These are phyloP conservation scores for Chelon labrosus DNA, from an alignment of 2,797 vertebrate species.

Conservation along the genomic window DNA sequence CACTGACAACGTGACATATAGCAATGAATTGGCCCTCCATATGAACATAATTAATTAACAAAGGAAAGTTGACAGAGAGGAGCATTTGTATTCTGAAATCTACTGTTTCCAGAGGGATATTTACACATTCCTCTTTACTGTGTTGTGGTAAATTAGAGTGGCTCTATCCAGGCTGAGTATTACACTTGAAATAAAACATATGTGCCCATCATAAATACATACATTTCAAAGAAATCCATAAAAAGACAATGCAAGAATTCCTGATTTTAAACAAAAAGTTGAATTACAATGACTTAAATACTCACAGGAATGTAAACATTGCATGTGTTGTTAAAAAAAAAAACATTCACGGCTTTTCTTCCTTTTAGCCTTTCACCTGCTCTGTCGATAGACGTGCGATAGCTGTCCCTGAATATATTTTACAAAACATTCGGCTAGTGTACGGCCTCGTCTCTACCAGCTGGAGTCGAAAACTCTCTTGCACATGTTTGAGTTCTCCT, in stretches of 20 bases:
- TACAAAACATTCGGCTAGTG: constrained; percentile 66
- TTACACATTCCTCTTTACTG: constrained; percentile 52
- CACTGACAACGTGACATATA: constrained; percentile 35
- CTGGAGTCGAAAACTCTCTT: constrained; percentile 87
- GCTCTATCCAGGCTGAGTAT: constrained; percentile 36
- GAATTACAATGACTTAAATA: constrained; percentile 90
- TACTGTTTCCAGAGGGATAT: constrained; percentile 53
- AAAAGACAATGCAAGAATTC: constrained; percentile 63
- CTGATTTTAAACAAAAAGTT: constrained; percentile 67
- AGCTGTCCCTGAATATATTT: constrained; percentile 57
- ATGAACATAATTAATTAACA: constrained; percentile 42
- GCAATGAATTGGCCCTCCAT: constrained; percentile 28
- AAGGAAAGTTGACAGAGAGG: constrained; percentile 34
- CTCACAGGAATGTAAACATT: constrained; percentile 93
- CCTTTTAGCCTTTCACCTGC: constrained; percentile 29
- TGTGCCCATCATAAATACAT: constrained; percentile 78
- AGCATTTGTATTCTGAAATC: constrained; percentile 34
- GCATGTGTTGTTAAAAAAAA: constrained; percentile 70
- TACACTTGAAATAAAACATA: constrained; percentile 56
- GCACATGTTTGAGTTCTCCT: constrained; percentile 98
- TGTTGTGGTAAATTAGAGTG: constrained; percentile 31
- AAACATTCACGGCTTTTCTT: constrained; percentile 43
- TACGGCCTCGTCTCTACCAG: constrained; percentile 73
- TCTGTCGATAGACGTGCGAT: constrained; percentile 41
- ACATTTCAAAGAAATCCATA: constrained; percentile 64